Percentiles rank a stretch among this genome's conserved stretches.
Evolutionary conservation across 2,888 invertebrate genomes (phyloP).

Genomic region (Mantis religiosa): DNA sequence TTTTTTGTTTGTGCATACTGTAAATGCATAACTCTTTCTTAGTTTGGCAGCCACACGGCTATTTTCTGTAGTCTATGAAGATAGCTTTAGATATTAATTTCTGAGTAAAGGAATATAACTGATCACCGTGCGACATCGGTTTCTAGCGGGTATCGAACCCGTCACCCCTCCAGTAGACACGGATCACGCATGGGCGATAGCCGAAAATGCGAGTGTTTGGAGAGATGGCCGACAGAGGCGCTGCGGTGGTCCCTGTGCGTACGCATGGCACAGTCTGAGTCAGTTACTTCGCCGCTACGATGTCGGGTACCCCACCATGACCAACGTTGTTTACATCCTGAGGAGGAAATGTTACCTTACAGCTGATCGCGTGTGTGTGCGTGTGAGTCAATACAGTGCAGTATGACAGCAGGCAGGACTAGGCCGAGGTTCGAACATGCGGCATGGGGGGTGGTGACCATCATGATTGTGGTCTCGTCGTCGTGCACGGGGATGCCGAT

Average conservation of each 20-base stretch:
- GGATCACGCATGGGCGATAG: neutral
- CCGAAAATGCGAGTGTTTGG: neutral
- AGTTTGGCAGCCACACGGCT: too few species aligned
- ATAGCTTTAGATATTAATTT: too few species aligned
- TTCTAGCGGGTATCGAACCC: too few species aligned
- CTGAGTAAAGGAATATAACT: too few species aligned
- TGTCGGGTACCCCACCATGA: neutral
- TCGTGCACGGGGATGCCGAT: neutral
- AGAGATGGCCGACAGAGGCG: neutral
- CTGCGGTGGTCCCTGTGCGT: neutral
- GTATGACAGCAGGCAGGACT: neutral
- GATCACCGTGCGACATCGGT: too few species aligned
- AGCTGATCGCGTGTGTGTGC: neutral
- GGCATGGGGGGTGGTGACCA: neutral
- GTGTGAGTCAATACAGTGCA: neutral
- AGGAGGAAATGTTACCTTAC: neutral
- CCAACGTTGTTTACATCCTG: neutral
- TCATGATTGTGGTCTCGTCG: neutral
- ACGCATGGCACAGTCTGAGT: neutral
- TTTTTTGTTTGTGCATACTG: too few species aligned
- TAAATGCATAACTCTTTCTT: too few species aligned
- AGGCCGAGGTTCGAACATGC: neutral
- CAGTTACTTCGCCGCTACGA: neutral
- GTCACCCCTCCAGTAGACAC: neutral
- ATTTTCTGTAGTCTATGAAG: too few species aligned